Base-by-base conservation (phyloP, 1,140 invertebrate species). In the Drosophila gunungcola region DNA sequence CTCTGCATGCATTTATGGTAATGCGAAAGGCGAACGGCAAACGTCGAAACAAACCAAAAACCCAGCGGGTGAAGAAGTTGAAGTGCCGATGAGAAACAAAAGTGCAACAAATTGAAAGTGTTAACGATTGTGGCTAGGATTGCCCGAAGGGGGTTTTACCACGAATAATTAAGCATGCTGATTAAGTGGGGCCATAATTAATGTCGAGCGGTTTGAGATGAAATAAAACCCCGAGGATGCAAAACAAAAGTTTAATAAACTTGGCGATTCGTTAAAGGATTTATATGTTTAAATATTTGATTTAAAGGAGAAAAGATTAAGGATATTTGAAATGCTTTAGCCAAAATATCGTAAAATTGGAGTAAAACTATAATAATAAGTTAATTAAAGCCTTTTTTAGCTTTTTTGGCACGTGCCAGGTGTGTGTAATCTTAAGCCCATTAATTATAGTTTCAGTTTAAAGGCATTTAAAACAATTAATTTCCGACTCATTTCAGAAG, bases 31-130 rank as follows among this genome's bases (percentile, higher is more conserved):
- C 36, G 13, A 61, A 21, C 3, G 4, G 36, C 13, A 25, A 63
- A 29, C 41, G 34, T 34, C 43, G 63, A 63, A 67, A 29, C 32
- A 21, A 34, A 21, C 25, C 27, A 41, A 68, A 39, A 53, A 36
- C 73, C 27, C 60, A 65, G 52, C 45, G 70, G 72, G 70, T 27
- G 65, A 55, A 39, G 27, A 32, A 75, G 53, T 65, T 65, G 46
- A 64, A 64, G 69, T 62, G 27, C 65, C 41, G 49, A 69, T 69
- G 48, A 73, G 60, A 21, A 45, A 39, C 45, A 4, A 67, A 53
- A 75, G 73, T 57, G 73, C 73, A 75, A 75, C 73, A 67, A 75
- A 75, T 75, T 75, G 73, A 49, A 75, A 74, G 58, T 74, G 60
- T 74, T 56, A 38, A 38, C 25, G 45, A 49, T 63, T 73, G 57